A percentile compares a stretch with the other conserved stretches of the same genome.
Conservation (phyloP, 2,888 invertebrate genomes). For the Megalurothrips usitatus region DNA sequence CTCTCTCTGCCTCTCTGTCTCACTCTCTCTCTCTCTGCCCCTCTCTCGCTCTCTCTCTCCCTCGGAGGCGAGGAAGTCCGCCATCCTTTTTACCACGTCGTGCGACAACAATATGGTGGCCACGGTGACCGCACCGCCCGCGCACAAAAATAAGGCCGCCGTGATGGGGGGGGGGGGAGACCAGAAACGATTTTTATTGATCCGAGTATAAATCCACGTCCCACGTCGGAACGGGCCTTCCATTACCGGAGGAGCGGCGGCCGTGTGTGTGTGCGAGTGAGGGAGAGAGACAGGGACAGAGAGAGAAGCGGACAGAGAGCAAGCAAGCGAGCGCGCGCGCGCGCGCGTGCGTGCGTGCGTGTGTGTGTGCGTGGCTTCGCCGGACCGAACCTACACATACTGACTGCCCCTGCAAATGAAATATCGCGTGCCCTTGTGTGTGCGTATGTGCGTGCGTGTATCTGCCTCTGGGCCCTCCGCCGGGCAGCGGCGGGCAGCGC, state of each 20-base stretch:
- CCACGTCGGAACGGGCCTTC: background rate
- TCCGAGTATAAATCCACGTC: background rate
- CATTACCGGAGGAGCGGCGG: conserved; percentile 11
- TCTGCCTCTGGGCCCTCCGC: background rate
- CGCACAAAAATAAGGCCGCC: background rate
- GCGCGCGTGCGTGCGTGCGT: background rate
- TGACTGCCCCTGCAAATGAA: conserved; percentile 7
- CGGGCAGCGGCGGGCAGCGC: background rate
- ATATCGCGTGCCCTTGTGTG: background rate
- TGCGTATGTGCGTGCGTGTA: background rate
- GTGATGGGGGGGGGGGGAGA: too few species aligned
- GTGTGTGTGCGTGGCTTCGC: too few species aligned
- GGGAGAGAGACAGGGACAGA: too few species aligned
- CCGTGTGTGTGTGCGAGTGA: background rate
- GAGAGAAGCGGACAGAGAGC: too few species aligned
- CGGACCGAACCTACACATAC: background rate
- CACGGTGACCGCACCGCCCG: background rate
- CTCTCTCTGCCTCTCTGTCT: too few species aligned
- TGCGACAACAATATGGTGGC: background rate
- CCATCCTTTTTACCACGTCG: too few species aligned
- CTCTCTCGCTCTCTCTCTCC: too few species aligned
- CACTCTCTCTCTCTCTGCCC: too few species aligned
- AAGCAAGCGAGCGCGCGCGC: too few species aligned
- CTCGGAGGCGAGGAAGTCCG: too few species aligned
- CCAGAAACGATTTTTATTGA: background rate